These are phyloP conservation scores for Drosophila pallidifrons DNA, from an alignment of 1,140 invertebrate genomes.

Conservation along the genomic window DNA sequence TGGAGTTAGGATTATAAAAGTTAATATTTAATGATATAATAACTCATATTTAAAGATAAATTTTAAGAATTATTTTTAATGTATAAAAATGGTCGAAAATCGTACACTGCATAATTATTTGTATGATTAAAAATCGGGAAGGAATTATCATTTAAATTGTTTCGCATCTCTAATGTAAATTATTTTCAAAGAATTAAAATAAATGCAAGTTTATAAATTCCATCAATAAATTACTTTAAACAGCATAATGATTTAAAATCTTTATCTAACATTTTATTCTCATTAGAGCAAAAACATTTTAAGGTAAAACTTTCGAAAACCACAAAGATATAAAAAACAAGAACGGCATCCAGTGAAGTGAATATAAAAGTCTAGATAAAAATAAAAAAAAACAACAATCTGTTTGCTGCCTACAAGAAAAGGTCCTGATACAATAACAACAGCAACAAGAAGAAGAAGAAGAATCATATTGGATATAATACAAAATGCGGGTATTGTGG, in stretches of 20 bases:
- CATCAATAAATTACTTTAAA: too few species aligned
- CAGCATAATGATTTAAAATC: not conserved
- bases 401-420: slow-evolving; percentile 49
- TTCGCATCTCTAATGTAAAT: too few species aligned
- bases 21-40: too few species aligned
- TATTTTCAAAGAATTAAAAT: too few species aligned
- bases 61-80: too few species aligned
- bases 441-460: slow-evolving; percentile 39
- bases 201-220: too few species aligned
- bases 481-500: slow-evolving; percentile 57
- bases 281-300: not conserved
- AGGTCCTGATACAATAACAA: slow-evolving; percentile 31
- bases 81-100: too few species aligned
- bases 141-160: too few species aligned
- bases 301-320: not conserved
- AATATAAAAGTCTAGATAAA: slow-evolving; percentile 58
- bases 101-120: too few species aligned
- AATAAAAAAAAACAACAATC: slow-evolving; percentile 48
- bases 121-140: too few species aligned
- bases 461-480: slow-evolving; percentile 47
- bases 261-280: not conserved
- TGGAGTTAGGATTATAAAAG: too few species aligned
- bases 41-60: too few species aligned
- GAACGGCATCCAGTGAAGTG: slow-evolving; percentile 25
- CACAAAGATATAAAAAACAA: not conserved